Percentiles rank a stretch among this genome's conserved stretches.
phyloP scores from a whole-genome alignment of 2,113 vertebrate genomes.

The Charina bottae region DNA sequence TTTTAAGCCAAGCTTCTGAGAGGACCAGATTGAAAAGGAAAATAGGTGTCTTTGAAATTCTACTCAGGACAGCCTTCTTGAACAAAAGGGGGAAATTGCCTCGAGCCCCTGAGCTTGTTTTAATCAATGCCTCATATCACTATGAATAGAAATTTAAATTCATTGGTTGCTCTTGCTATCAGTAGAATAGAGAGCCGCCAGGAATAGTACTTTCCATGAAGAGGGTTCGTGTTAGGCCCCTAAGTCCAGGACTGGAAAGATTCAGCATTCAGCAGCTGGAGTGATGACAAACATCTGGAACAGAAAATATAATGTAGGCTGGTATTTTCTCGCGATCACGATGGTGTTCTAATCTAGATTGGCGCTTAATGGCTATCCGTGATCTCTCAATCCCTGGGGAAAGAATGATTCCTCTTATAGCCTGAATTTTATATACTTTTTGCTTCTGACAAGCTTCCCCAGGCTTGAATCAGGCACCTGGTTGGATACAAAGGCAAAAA shows the following conservation, averaged over 20 bases:
- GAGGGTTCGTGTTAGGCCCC: not conserved
- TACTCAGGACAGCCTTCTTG: slow-evolving; percentile 41
- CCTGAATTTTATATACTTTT: not conserved
- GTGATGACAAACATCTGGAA: not conserved
- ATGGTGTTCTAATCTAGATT: not conserved
- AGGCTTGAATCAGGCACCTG: not conserved
- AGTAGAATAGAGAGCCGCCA: slow-evolving; percentile 24
- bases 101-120: slow-evolving; percentile 29
- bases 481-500: not conserved
- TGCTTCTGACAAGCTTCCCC: not conserved
- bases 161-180: not conserved
- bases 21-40: slow-evolving; percentile 39
- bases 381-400: not conserved
- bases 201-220: not conserved
- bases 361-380: not conserved
- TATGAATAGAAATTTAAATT: slow-evolving; percentile 46
- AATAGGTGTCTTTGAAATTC: slow-evolving; percentile 49
- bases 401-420: not conserved
- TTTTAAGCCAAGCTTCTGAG: slow-evolving; percentile 6
- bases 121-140: slow-evolving; percentile 38
- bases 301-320: not conserved
- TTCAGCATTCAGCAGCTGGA: not conserved
- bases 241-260: not conserved
- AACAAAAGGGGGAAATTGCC: slow-evolving; percentile 33
- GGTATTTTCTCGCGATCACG: not conserved